phyloP scores from a whole-genome alignment of 2,888 invertebrate species.

The Tubiluchus corallicola region DNA sequence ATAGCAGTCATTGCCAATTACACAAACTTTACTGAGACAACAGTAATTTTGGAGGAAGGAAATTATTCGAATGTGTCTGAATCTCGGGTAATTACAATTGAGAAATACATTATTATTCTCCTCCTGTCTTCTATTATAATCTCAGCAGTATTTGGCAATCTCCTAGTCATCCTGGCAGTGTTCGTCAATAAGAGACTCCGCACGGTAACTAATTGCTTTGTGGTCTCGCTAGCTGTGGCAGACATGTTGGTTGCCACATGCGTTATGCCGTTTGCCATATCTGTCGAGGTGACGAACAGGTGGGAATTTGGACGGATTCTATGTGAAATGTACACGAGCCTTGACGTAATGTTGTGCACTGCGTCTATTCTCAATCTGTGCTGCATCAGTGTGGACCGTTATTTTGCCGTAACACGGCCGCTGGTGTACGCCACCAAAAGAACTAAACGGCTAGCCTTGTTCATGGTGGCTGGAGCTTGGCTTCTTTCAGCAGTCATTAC shows the following conservation, averaged over 20 bases:
- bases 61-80: no score
- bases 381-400: slow-evolving; percentile 24
- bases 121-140: no score
- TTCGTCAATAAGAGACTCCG: no score
- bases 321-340: slow-evolving; percentile 18
- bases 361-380: slow-evolving; percentile 25
- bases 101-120: no score
- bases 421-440: slow-evolving; percentile 21
- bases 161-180: no score
- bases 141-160: no score
- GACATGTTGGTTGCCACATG: slow-evolving; percentile 15
- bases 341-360: slow-evolving; percentile 25
- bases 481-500: slow-evolving; percentile 19
- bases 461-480: slow-evolving; percentile 24
- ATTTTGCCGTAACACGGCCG: slow-evolving; percentile 24
- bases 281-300: slow-evolving; percentile 12
- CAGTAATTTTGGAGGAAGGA: no score
- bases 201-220: slow-evolving; percentile 17
- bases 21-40: no score
- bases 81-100: no score
- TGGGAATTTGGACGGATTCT: slow-evolving; percentile 14
- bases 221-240: slow-evolving; percentile 15
- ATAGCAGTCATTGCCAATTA: no score
- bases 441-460: slow-evolving; percentile 17
- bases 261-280: slow-evolving; percentile 16